Evolutionary conservation across 2,888 invertebrate genomes (phyloP).

Genomic region (Abscondita cerata): DNA sequence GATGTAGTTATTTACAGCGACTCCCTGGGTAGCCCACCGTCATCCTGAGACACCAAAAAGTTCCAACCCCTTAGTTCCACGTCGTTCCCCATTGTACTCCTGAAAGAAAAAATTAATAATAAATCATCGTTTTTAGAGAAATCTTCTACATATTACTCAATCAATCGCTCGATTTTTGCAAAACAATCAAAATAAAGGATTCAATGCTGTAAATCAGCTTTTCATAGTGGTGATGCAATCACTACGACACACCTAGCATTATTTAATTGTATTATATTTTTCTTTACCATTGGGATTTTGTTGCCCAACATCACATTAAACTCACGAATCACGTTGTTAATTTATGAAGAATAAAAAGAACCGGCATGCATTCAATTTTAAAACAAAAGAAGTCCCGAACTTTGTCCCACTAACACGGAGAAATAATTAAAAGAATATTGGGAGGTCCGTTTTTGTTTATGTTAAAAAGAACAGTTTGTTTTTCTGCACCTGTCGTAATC

Average conservation of each 20-base stretch:
- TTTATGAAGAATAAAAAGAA: not conserved
- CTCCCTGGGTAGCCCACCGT: constrained; percentile 89
- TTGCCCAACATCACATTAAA: not conserved
- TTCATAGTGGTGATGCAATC: constrained; percentile 12
- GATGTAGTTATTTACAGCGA: constrained; percentile 93
- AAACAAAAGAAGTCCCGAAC: not conserved
- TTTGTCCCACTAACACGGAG: constrained; percentile 1
- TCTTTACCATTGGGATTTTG: constrained; percentile 5
- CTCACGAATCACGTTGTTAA: constrained; percentile 8
- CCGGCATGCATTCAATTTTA: no score
- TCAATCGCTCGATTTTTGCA: constrained; percentile 29
- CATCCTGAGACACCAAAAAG: constrained; percentile 90
- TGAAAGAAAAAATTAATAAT: constrained; percentile 24
- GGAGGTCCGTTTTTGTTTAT: constrained; percentile 3
- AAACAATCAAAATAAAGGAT: constrained; percentile 22
- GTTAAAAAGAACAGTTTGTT: not conserved
- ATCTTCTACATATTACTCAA: constrained; percentile 9
- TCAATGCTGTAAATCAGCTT: constrained; percentile 19
- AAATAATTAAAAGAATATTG: not conserved
- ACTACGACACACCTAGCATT: constrained; percentile 23
- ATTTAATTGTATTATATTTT: constrained; percentile 15
- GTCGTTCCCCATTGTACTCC: constrained; percentile 75
- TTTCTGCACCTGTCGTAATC: constrained; percentile 14
- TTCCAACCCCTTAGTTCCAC: constrained; percentile 90
- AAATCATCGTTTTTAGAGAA: constrained; percentile 14